Percentiles rank a stretch among this genome's conserved stretches.
These are phyloP conservation scores for Chrysolina oricalcia DNA, from an alignment of 2,888 invertebrate genomes.

Conservation along the genomic window DNA sequence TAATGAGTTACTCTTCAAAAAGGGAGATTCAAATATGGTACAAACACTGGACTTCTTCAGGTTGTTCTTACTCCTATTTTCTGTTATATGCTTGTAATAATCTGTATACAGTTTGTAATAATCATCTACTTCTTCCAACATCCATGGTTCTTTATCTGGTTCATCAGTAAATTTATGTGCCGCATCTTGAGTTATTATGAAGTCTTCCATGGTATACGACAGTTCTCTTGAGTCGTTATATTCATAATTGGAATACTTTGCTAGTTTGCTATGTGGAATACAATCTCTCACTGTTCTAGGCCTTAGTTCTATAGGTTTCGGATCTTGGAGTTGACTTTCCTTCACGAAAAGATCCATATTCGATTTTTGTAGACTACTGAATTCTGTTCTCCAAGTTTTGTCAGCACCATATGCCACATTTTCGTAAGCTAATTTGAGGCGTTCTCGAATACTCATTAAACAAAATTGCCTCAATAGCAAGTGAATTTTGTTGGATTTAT, in stretches of 20 bases:
- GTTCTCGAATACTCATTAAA: slow-evolving; percentile 61
- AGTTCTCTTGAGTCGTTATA: slow-evolving; percentile 72
- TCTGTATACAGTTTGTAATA: slow-evolving; percentile 59
- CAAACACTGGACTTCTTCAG: slow-evolving; percentile 36
- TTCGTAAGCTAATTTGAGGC: slow-evolving; percentile 66
- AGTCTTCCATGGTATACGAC: slow-evolving; percentile 65
- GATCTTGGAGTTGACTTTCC: slow-evolving; percentile 51
- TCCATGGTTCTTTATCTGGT: slow-evolving; percentile 75
- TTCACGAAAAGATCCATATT: slow-evolving; percentile 65
- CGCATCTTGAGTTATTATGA: slow-evolving; percentile 46
- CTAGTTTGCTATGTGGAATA: slow-evolving; percentile 79
- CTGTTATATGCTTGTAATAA: slow-evolving; percentile 34
- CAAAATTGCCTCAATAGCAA: slow-evolving; percentile 43
- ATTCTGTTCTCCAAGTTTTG: slow-evolving; percentile 64
- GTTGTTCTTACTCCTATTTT: slow-evolving; percentile 30
- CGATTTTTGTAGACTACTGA: slow-evolving; percentile 60
- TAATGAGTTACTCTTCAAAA: slow-evolving; percentile 59
- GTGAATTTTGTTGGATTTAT: slow-evolving; percentile 49
- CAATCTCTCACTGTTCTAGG: slow-evolving; percentile 76
- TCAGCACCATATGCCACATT: slow-evolving; percentile 67
- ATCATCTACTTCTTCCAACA: slow-evolving; percentile 75
- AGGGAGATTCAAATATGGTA: slow-evolving; percentile 58
- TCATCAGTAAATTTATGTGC: slow-evolving; percentile 49
- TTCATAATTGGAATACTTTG: slow-evolving; percentile 72
- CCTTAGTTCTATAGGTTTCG: slow-evolving; percentile 60